A percentile compares a stretch with the other conserved stretches of the same genome.
These are phyloP conservation scores for Hippocampus guttulatus DNA, from an alignment of 2,113 vertebrate genomes.

Conservation along the genomic window DNA sequence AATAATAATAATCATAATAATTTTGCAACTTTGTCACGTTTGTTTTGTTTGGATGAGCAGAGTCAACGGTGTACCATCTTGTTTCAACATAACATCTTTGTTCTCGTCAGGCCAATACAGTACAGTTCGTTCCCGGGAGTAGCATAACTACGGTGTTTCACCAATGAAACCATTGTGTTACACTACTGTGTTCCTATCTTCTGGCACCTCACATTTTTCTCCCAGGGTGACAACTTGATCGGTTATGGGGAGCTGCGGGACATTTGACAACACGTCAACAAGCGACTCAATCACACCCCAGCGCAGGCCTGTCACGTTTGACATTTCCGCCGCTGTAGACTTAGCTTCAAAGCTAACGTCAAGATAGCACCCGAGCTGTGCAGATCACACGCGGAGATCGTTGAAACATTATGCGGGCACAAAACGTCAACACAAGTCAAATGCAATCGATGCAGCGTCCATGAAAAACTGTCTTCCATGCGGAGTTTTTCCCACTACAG, in stretches of 20 bases:
- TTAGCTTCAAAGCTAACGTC: slow-evolving; percentile 10
- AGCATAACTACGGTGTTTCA: neutral
- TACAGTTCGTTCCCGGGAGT: slow-evolving; percentile 1
- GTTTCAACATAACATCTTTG: neutral
- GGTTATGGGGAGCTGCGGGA: neutral
- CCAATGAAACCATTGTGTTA: neutral
- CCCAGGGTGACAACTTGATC: neutral
- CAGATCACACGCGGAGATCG: slow-evolving; percentile 1
- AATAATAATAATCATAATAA: neutral
- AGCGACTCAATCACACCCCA: slow-evolving; percentile 5
- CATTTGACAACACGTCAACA: slow-evolving; percentile 17
- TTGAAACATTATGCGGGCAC: slow-evolving; percentile 1
- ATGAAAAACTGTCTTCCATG: slow-evolving; percentile 9
- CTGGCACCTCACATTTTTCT: neutral
- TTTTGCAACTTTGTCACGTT: neutral
- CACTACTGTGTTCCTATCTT: neutral
- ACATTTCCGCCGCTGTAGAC: slow-evolving; percentile 22
- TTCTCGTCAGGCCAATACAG: neutral
- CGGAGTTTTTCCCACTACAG: neutral
- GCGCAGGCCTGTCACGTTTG: slow-evolving; percentile 25
- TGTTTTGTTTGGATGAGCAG: neutral
- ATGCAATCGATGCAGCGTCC: neutral
- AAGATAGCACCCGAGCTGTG: slow-evolving; percentile 2
- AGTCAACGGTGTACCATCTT: slow-evolving; percentile 8
- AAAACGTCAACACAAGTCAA: neutral